Percentiles rank a stretch among this genome's conserved stretches.
Conservation (phyloP, 23 tunicate species). For the Aplidium turbinatum region DNA sequence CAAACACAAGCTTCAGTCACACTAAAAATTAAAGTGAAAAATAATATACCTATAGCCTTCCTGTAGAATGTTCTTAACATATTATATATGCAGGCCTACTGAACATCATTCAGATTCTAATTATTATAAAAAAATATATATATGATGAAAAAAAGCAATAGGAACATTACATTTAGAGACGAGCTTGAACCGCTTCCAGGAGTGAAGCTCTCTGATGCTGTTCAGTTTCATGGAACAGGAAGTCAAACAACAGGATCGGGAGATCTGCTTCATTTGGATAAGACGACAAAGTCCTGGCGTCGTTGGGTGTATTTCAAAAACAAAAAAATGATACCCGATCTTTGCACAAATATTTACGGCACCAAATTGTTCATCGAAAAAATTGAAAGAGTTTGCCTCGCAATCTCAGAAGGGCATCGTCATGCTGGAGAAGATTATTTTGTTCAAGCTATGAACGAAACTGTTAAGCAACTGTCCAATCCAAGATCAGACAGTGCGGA, state of each 20-base stretch:
- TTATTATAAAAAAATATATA: no score
- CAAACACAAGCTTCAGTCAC: no score
- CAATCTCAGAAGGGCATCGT: constrained; percentile 40
- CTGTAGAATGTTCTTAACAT: no score
- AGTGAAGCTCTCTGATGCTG: constrained; percentile 38
- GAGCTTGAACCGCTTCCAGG: constrained; percentile 43
- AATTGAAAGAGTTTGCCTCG: constrained; percentile 51
- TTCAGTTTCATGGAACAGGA: constrained; percentile 60
- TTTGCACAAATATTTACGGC: constrained; percentile 55
- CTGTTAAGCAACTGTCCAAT: constrained; percentile 47
- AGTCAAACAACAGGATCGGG: constrained; percentile 47
- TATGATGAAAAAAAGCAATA: no score
- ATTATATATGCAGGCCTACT: no score
- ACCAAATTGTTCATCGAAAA: constrained; percentile 61
- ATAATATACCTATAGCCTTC: no score
- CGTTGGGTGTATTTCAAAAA: constrained; percentile 74
- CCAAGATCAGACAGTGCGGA: constrained; percentile 87
- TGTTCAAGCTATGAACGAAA: constrained; percentile 53
- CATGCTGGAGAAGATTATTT: constrained; percentile 58
- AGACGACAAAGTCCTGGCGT: constrained; percentile 65
- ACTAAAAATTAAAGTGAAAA: no score
- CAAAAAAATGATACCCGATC: constrained; percentile 67
- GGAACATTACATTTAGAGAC: no score
- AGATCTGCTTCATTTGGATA: constrained; percentile 52
- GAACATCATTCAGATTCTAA: no score